Percentiles rank a stretch among this genome's conserved stretches.
Conservation (phyloP, 2,888 invertebrate species). For the Pristionchus arcanus region DNA sequence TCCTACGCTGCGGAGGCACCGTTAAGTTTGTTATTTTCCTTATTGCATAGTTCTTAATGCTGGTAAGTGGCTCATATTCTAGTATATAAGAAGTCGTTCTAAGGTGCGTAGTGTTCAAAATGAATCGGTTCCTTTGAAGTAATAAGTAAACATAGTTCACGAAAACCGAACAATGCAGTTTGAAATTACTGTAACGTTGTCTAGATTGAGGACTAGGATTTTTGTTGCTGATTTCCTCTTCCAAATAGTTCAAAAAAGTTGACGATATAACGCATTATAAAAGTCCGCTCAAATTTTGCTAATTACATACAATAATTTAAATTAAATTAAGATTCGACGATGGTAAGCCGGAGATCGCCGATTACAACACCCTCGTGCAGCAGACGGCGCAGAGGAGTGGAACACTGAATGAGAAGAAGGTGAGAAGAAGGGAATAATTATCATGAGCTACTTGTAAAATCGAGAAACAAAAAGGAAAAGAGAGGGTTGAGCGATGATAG, state of each 20-base stretch:
- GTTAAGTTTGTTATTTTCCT: not conserved
- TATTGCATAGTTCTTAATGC: not conserved
- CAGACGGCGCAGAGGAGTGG: constrained; percentile 43
- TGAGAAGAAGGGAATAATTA: not conserved
- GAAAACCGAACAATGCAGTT: not conserved
- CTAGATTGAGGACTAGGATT: too few species aligned
- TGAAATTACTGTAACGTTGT: too few species aligned
- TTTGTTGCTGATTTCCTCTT: too few species aligned
- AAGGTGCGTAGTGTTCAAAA: too few species aligned
- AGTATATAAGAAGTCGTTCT: too few species aligned
- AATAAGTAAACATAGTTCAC: not conserved
- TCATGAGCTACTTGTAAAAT: not conserved
- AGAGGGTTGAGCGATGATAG: too few species aligned
- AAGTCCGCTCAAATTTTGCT: not conserved
- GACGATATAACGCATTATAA: not conserved
- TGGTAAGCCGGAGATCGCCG: constrained; percentile 28
- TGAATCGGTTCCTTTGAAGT: too few species aligned
- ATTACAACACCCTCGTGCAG: constrained; percentile 38
- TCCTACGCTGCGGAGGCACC: constrained; percentile 48
- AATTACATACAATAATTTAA: not conserved
- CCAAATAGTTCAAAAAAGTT: too few species aligned
- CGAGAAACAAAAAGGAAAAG: too few species aligned
- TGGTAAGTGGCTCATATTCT: not conserved
- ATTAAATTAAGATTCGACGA: constrained; percentile 37
- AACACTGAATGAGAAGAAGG: constrained; percentile 17